Evolutionary conservation across 2,888 invertebrate genomes (phyloP).

Genomic region (Drosophila melanosoma): DNA sequence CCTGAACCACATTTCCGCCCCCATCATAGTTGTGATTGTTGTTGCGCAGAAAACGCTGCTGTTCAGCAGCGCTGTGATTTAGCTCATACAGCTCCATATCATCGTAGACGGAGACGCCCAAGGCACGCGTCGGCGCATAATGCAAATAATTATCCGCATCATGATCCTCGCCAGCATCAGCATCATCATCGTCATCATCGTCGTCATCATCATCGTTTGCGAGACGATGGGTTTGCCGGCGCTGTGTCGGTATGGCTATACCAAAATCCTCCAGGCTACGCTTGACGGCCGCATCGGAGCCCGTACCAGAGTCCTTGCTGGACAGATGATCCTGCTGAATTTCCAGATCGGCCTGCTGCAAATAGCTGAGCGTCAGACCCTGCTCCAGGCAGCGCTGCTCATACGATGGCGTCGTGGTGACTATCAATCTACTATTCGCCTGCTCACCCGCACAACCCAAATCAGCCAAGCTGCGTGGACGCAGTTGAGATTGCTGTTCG

Average conservation of each 20-base stretch:
- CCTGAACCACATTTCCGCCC: constrained; percentile 35
- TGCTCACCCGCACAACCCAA: constrained; percentile 52
- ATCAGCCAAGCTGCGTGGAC: constrained; percentile 77
- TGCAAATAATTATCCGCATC: constrained; percentile 67
- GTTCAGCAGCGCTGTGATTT: constrained; percentile 54
- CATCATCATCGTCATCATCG: constrained; percentile 46
- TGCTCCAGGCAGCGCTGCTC: constrained; percentile 77
- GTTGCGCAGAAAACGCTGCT: constrained; percentile 68
- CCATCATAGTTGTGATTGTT: constrained; percentile 75
- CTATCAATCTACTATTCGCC: constrained; percentile 73
- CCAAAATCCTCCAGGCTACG: constrained; percentile 81
- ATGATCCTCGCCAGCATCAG: constrained; percentile 34
- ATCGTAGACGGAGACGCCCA: constrained; percentile 73
- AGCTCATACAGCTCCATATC: constrained; percentile 71
- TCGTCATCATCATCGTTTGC: constrained; percentile 44
- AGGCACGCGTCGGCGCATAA: constrained; percentile 65
- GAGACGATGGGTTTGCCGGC: constrained; percentile 36
- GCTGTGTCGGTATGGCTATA: constrained; percentile 42
- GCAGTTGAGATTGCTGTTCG: constrained; percentile 45
- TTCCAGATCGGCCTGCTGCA: constrained; percentile 72
- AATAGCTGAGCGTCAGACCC: constrained; percentile 71
- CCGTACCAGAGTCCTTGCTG: constrained; percentile 83
- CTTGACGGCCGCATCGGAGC: constrained; percentile 83
- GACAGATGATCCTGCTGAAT: constrained; percentile 82
- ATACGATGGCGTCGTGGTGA: constrained; percentile 77